Evolutionary conservation across 2,113 vertebrate species (phyloP).

Genomic region (Mugil cephalus): DNA sequence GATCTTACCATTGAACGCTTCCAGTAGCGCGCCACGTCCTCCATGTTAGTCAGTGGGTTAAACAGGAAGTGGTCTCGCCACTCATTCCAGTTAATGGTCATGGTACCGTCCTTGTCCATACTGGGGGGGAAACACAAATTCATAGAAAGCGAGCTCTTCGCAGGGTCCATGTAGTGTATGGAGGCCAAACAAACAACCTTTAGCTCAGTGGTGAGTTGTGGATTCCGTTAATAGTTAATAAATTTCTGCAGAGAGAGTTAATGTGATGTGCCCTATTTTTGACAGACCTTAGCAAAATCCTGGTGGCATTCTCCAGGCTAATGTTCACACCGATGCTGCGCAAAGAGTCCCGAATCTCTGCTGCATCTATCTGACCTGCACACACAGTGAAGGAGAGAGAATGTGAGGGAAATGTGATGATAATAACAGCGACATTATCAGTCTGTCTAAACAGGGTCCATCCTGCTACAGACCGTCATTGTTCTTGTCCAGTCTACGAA

Average conservation of each 20-base stretch:
- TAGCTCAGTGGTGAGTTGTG: too few relatives aligned
- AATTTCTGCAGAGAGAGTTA: too few relatives aligned
- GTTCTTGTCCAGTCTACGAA: conserved; percentile 89
- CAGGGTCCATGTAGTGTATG: too few relatives aligned
- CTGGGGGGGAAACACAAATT: conserved; percentile 69
- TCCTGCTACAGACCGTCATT: conserved; percentile 84
- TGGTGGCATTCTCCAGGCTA: conserved; percentile 85
- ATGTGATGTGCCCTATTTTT: background rate
- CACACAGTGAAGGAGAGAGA: background rate
- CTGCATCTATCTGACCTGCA: conserved; percentile 89
- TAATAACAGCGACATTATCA: background rate
- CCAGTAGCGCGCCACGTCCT: conserved; percentile 90
- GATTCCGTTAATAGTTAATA: too few relatives aligned
- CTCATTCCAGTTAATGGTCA: conserved; percentile 93
- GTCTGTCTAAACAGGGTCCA: background rate
- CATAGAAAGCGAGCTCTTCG: background rate
- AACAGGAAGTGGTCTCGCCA: conserved; percentile 94
- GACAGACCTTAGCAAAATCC: conserved; percentile 89
- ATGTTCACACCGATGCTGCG: conserved; percentile 86
- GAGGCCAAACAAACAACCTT: too few relatives aligned
- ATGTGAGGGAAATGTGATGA: background rate
- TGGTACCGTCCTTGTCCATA: conserved; percentile 90
- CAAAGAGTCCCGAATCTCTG: conserved; percentile 90
- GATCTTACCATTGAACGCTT: conserved; percentile 89
- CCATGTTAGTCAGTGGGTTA: conserved; percentile 89